phyloP scores from a whole-genome alignment of 2,113 vertebrate genomes.

The Parus major region DNA sequence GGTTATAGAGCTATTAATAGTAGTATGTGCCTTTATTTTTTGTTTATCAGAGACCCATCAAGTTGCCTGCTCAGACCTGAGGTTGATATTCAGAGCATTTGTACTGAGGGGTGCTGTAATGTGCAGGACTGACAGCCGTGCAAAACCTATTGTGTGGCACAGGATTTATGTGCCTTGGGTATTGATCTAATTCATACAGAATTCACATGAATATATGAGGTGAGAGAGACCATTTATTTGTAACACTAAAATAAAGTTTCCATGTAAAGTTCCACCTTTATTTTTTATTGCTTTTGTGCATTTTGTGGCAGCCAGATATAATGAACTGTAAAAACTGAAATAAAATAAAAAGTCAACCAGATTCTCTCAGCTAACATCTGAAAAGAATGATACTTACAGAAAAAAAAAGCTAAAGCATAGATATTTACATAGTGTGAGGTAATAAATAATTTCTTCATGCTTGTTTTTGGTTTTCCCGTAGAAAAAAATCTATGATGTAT shows the following conservation, averaged over 20 bases:
- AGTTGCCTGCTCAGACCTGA: background rate
- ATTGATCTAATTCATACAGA: background rate
- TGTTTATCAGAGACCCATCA: background rate
- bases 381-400: background rate
- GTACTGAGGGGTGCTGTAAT: background rate
- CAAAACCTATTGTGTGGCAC: background rate
- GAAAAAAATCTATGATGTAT: background rate
- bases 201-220: background rate
- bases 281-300: background rate
- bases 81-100: background rate
- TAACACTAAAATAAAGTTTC: background rate
- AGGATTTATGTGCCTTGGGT: background rate
- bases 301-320: background rate
- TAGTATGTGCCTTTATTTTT: background rate
- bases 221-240: background rate
- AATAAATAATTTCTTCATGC: background rate
- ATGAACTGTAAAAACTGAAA: background rate
- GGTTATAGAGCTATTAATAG: background rate
- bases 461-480: background rate
- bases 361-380: background rate
- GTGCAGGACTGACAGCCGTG: background rate
- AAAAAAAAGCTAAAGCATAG: background rate
- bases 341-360: background rate
- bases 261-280: background rate
- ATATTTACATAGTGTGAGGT: background rate